These are phyloP conservation scores for Pelusios castaneus DNA, from an alignment of 2,113 vertebrate species.

Conservation along the genomic window DNA sequence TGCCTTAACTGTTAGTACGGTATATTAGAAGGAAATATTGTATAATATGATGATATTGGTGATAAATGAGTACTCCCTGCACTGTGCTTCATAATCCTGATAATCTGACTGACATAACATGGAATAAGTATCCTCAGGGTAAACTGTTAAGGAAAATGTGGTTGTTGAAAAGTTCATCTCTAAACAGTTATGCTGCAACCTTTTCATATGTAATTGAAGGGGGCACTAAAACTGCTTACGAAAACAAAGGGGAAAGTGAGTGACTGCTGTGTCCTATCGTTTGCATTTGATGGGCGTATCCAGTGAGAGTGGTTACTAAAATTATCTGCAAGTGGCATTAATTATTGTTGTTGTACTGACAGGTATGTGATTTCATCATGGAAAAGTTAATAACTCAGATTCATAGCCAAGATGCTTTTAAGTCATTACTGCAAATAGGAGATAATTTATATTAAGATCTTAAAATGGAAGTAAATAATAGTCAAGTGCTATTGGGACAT, in stretches of 20 bases:
- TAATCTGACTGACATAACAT: constrained; percentile 1
- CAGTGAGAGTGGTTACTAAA: constrained; percentile 20
- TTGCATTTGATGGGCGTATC: background rate
- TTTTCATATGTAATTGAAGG: constrained; percentile 30
- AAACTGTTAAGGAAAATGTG: constrained; percentile 36
- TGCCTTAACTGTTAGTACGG: constrained; percentile 27
- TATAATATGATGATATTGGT: constrained; percentile 3
- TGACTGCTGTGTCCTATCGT: constrained; percentile 11
- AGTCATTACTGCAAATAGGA: constrained; percentile 15
- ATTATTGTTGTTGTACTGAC: constrained; percentile 6
- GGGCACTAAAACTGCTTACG: constrained; percentile 34
- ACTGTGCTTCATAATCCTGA: background rate
- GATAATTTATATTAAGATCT: constrained; percentile 33
- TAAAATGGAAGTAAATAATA: constrained; percentile 21
- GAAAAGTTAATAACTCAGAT: constrained; percentile 42
- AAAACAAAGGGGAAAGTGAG: constrained; percentile 16
- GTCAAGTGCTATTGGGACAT: background rate
- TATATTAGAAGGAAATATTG: constrained; percentile 21
- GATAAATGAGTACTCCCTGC: constrained; percentile 43
- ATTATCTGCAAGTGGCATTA: constrained; percentile 35
- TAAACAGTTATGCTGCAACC: constrained; percentile 16
- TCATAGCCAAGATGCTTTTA: constrained; percentile 34
- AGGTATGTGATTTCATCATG: constrained; percentile 34
- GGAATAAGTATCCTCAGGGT: constrained; percentile 47
- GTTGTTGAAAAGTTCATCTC: constrained; percentile 24